A percentile compares a stretch with the other conserved stretches of the same genome.
Conservation (phyloP, 1,140 invertebrate species). For the Ctenoplectra terminalis region DNA sequence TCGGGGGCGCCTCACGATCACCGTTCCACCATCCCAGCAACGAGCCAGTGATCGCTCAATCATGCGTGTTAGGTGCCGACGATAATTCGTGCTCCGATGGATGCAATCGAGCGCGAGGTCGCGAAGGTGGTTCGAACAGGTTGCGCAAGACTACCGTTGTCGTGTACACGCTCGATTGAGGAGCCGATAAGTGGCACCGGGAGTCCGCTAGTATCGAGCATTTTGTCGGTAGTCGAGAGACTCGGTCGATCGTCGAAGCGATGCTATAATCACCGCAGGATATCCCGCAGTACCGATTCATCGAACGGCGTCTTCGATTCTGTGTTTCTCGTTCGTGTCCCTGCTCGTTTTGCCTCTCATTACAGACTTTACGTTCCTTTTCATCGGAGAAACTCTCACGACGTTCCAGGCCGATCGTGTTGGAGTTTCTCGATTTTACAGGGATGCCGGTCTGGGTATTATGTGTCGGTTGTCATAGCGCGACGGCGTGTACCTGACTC, state of each 20-base stretch:
- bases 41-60: conserved; percentile 74
- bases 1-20: conserved; percentile 24
- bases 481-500: neutral
- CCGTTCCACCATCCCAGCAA: conserved; percentile 11
- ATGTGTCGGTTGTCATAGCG: conserved; percentile 9
- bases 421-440: neutral
- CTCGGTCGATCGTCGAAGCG: conserved; percentile 29
- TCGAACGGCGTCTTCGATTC: conserved; percentile 40
- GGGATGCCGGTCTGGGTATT: neutral
- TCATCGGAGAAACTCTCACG: neutral
- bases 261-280: conserved; percentile 60
- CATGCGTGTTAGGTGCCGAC: conserved; percentile 73
- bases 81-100: conserved; percentile 75
- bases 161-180: conserved; percentile 55
- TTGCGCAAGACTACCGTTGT: conserved; percentile 68
- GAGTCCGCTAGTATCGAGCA: conserved; percentile 36
- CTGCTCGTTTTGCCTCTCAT: neutral
- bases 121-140: conserved; percentile 72
- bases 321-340: neutral
- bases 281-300: conserved; percentile 50
- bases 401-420: neutral
- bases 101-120: conserved; percentile 67
- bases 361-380: neutral
- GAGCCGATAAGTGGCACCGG: conserved; percentile 60
- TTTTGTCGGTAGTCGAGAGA: conserved; percentile 56